A percentile compares a stretch with the other conserved stretches of the same genome.
phyloP scores from a whole-genome alignment of 2,797 vertebrate species.

The Acipenser oxyrinchus region DNA sequence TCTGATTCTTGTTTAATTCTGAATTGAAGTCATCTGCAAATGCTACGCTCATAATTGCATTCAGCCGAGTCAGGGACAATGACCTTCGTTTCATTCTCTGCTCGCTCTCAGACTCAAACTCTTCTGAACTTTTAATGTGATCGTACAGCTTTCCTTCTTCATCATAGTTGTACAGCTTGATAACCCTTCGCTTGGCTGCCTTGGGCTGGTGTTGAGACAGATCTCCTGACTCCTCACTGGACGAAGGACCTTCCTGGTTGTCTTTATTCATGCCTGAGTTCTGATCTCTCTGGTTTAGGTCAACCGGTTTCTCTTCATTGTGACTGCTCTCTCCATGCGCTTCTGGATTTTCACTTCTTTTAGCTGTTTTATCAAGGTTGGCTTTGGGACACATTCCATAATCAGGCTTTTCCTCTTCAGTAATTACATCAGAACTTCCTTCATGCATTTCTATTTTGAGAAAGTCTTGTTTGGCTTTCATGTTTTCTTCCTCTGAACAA shows the following conservation, averaged over 20 bases:
- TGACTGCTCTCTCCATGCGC: background rate
- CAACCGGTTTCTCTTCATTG: background rate
- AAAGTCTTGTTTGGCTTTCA: too few species aligned
- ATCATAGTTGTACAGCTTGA: slow-evolving; percentile 63
- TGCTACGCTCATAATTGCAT: slow-evolving; percentile 51
- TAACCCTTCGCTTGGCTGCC: slow-evolving; percentile 36
- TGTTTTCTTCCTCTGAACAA: too few species aligned
- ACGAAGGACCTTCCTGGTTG: background rate
- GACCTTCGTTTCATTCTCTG: slow-evolving; percentile 44
- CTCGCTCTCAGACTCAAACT: background rate
- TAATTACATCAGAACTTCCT: too few species aligned
- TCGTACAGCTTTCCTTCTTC: slow-evolving; percentile 50
- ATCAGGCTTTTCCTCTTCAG: too few species aligned
- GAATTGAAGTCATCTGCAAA: slow-evolving; percentile 12
- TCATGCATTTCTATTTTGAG: too few species aligned
- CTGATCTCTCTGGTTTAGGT: background rate
- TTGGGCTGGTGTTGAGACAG: background rate
- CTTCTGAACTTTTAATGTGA: slow-evolving; percentile 37
- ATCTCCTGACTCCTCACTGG: background rate
- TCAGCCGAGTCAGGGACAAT: slow-evolving; percentile 51
- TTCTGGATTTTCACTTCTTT: background rate
- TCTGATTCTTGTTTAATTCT: too few species aligned
- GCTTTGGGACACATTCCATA: too few species aligned
- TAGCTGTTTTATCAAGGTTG: background rate
- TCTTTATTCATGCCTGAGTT: background rate